Conservation (phyloP, 2,797 vertebrate species). For the Tarsius wallacei region DNA sequence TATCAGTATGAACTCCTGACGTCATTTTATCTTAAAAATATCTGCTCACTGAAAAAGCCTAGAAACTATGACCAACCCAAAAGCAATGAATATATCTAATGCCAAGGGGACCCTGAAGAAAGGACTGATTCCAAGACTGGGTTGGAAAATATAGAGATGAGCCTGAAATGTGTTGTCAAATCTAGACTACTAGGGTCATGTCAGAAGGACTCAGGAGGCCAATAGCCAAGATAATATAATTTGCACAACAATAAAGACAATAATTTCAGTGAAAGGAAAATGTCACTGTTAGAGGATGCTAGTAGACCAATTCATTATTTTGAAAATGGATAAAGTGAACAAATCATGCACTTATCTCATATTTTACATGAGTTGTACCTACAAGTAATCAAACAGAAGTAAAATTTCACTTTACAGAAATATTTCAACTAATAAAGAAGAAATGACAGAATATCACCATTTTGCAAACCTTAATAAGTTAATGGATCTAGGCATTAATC, state of each 20-base stretch:
- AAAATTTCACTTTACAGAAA: constrained; percentile 45
- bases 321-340: constrained; percentile 54
- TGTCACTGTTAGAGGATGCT: neutral
- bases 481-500: constrained; percentile 21
- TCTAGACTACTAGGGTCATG: neutral
- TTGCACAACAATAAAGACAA: constrained; percentile 8
- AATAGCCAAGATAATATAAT: neutral
- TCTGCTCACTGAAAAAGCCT: neutral
- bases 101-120: neutral
- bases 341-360: constrained; percentile 52
- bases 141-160: neutral
- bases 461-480: constrained; percentile 60
- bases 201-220: neutral
- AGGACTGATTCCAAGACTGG: neutral
- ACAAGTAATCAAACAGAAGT: constrained; percentile 37
- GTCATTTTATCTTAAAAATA: constrained; percentile 56
- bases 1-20: constrained; percentile 43
- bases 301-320: constrained; percentile 62
- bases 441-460: neutral
- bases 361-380: constrained; percentile 52
- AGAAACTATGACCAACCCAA: neutral
- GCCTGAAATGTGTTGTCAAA: neutral
- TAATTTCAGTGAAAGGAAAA: constrained; percentile 39
- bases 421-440: constrained; percentile 53
- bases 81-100: neutral